Evolutionary conservation across 2,797 vertebrate species (phyloP), one percentile per base, ranked within the genome.

Genomic region (Peromyscus eremicus): DNA sequence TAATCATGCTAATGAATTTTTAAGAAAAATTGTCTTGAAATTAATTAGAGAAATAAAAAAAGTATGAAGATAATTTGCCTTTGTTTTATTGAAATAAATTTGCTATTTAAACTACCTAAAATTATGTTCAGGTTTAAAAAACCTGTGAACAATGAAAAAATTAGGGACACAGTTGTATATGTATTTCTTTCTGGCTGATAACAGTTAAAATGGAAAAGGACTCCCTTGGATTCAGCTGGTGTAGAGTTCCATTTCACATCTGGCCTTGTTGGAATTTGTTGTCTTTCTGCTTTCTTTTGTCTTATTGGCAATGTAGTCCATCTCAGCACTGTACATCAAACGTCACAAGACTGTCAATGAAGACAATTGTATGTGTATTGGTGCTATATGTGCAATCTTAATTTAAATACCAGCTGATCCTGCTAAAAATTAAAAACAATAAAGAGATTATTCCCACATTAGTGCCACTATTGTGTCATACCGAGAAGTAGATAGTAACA

Each of bases 291-390:
- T 60, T 92, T 93, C 62, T 79, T 46, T 81, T 76, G 91, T 79
- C 34, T 71, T 55, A 92, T 94, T 96, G 94, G 76, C 14, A 75
- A 68, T 4, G 2, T 76, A 82, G 55, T 83, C 11, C 7, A 7
- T 68, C 64, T 68, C 27, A 81, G 40, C 32, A 37, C 46, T 62
- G 19, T 14, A 13, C 13, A 93, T 75, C 25, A 81, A 55, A 83
- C 49, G 52, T 66, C 62, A 66, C 32, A 93, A 83, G 2, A 23
- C 90, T 73, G 21, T 46, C 43, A 95, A 34, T 1, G 29, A 97
- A 91, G 3, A 96, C 27, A 43, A 66, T 6, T 64, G 1, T 96
- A 49, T 97, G 97, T 98, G 12, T 88, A 90, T 96, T 97, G 92
- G 82, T 55, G 66, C 62, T 16, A 2, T 73, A 46, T 9, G 88